Percentiles rank a stretch among this genome's conserved stretches.
These are phyloP conservation scores for Podarcis lilfordi DNA, from an alignment of 2,797 vertebrate species.

Conservation along the genomic window DNA sequence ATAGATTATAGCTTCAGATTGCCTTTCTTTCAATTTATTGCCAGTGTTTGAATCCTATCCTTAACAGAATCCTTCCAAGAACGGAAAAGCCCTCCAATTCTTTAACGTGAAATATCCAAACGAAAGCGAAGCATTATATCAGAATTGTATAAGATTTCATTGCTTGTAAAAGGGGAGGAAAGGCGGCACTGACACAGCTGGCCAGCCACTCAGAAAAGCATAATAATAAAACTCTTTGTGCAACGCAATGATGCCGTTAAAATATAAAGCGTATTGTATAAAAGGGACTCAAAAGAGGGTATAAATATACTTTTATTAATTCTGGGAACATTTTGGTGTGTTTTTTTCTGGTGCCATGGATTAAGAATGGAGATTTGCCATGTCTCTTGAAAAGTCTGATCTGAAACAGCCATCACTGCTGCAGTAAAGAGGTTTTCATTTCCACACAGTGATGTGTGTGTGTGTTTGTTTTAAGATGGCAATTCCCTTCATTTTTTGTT, in stretches of 20 bases:
- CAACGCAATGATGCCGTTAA: slow-evolving; percentile 25
- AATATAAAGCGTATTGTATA: slow-evolving; percentile 40
- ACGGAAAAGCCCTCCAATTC: slow-evolving; percentile 33
- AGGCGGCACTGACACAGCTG: slow-evolving; percentile 39
- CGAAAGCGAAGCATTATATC: slow-evolving; percentile 37
- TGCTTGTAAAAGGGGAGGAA: slow-evolving; percentile 39
- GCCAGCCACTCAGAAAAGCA: slow-evolving; percentile 27
- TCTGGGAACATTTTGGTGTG: slow-evolving; percentile 28
- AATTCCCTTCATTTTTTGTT: neutral
- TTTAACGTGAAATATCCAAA: slow-evolving; percentile 60
- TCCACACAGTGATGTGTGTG: slow-evolving; percentile 32
- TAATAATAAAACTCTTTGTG: slow-evolving; percentile 40
- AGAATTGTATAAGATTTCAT: slow-evolving; percentile 37
- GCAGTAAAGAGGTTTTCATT: slow-evolving; percentile 32
- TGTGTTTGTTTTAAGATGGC: slow-evolving; percentile 10
- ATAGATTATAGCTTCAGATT: slow-evolving; percentile 25
- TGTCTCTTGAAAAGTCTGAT: slow-evolving; percentile 45
- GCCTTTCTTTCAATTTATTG: slow-evolving; percentile 24
- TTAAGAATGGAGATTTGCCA: slow-evolving; percentile 31
- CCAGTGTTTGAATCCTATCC: slow-evolving; percentile 20
- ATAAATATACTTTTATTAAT: slow-evolving; percentile 44
- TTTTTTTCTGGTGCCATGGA: slow-evolving; percentile 41
- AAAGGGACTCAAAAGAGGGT: slow-evolving; percentile 31
- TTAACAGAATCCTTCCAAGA: slow-evolving; percentile 20
- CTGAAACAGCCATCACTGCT: slow-evolving; percentile 32